Conservation (phyloP, 2,797 vertebrate genomes). For the Acipenser oxyrinchus region DNA sequence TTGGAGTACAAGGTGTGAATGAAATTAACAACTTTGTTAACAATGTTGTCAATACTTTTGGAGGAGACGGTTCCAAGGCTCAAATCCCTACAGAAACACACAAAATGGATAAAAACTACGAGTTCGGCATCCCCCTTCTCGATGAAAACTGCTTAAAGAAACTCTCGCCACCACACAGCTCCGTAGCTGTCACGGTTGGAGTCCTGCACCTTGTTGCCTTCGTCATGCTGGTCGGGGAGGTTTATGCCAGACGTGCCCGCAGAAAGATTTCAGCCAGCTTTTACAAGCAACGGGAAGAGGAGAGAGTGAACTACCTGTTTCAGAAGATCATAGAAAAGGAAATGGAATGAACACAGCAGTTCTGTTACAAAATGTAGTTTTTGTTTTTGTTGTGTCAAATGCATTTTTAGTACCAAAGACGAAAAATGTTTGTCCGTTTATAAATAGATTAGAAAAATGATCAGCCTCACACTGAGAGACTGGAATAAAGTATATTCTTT, state of each 20-base stretch:
- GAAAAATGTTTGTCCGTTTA: too few species aligned
- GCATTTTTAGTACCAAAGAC: too few species aligned
- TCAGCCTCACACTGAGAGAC: too few species aligned
- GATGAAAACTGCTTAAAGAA: constrained; percentile 3
- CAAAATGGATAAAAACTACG: background rate
- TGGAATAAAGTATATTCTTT: too few species aligned
- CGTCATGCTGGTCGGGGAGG: constrained; percentile 18
- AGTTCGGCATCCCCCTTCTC: constrained; percentile 11
- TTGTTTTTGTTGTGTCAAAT: too few species aligned
- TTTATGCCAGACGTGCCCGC: constrained; percentile 18
- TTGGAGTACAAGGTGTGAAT: background rate
- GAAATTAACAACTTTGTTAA: background rate
- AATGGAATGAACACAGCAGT: too few species aligned
- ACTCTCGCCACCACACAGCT: constrained; percentile 9
- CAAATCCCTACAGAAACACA: background rate
- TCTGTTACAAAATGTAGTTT: too few species aligned
- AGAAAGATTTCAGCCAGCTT: constrained; percentile 23
- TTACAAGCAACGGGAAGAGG: constrained; percentile 18
- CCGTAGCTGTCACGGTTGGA: constrained; percentile 1
- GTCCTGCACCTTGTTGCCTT: constrained; percentile 10
- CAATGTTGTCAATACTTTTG: background rate
- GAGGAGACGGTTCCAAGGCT: accelerated
- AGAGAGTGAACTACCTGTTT: constrained; percentile 12
- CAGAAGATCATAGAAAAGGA: constrained; percentile 8
- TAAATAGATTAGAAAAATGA: too few species aligned